Conservation (phyloP, 2,113 vertebrate species). For the Ailuropoda melanoleuca region DNA sequence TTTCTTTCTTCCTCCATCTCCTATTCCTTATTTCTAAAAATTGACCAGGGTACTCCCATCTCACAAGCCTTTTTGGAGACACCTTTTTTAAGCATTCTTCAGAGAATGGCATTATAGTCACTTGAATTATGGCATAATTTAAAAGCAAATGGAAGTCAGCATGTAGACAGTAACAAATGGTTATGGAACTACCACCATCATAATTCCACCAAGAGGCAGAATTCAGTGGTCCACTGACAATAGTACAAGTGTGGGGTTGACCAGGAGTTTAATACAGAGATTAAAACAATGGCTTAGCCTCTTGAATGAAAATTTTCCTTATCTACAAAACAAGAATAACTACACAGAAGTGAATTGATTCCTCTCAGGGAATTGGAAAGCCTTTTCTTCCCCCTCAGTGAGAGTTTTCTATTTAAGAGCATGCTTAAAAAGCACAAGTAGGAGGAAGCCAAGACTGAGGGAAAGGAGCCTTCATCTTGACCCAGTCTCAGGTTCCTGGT, state of each 20-base stretch:
- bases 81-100: not conserved
- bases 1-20: not conserved
- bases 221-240: not conserved
- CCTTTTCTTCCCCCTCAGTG: not conserved
- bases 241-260: not conserved
- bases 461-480: conserved; percentile 26
- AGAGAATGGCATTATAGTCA: not conserved
- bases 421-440: not conserved
- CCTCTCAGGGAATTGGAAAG: not conserved
- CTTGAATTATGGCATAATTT: not conserved
- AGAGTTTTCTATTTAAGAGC: not conserved
- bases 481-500: not conserved
- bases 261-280: conserved; percentile 31
- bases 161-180: not conserved
- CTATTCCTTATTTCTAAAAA: not conserved
- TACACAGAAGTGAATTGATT: not conserved
- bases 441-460: not conserved
- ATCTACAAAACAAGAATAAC: not conserved
- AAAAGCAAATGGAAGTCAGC: not conserved
- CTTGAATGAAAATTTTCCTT: conserved; percentile 5
- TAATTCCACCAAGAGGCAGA: not conserved
- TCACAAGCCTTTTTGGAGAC: not conserved
- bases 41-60: not conserved
- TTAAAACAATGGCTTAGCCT: not conserved
- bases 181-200: not conserved